These are phyloP conservation scores for Heterotis niloticus DNA, from an alignment of 2,113 vertebrate species.

Conservation along the genomic window DNA sequence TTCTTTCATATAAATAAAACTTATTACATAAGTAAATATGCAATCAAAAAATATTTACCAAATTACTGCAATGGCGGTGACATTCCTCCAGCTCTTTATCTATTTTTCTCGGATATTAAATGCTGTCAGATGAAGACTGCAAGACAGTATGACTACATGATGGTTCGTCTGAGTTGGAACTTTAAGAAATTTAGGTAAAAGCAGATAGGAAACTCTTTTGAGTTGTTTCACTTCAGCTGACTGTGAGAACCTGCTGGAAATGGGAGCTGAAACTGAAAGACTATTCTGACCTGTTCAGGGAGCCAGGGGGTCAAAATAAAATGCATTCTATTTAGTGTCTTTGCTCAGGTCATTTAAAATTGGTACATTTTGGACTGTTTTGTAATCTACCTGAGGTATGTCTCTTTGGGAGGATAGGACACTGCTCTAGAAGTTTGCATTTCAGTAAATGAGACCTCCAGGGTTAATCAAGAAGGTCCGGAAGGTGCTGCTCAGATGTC, in stretches of 20 bases:
- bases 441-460: not conserved
- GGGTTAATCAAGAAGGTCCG: not conserved
- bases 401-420: not conserved
- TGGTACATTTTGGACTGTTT: conserved; percentile 25
- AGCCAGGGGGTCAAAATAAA: conserved; percentile 17
- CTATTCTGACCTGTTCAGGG: conserved; percentile 19
- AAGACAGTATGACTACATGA: conserved; percentile 29
- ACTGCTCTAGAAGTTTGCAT: not conserved
- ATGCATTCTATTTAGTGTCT: not conserved
- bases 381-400: conserved; percentile 13
- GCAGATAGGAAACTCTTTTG: conserved; percentile 33
- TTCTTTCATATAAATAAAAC: too few species aligned
- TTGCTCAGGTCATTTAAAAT: conserved; percentile 40
- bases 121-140: not conserved
- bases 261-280: conserved; percentile 42
- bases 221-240: conserved; percentile 41
- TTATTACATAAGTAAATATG: too few species aligned
- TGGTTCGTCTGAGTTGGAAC: conserved; percentile 15
- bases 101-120: not conserved
- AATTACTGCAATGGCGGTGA: too few species aligned
- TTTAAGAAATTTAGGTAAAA: conserved; percentile 28
- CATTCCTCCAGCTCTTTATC: too few species aligned
- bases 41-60: too few species aligned
- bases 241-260: conserved; percentile 39
- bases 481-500: not conserved